These are phyloP conservation scores for Nesometra sesokonis DNA, from an alignment of 35 echinoderm and acorn worm genomes.

Conservation along the genomic window DNA sequence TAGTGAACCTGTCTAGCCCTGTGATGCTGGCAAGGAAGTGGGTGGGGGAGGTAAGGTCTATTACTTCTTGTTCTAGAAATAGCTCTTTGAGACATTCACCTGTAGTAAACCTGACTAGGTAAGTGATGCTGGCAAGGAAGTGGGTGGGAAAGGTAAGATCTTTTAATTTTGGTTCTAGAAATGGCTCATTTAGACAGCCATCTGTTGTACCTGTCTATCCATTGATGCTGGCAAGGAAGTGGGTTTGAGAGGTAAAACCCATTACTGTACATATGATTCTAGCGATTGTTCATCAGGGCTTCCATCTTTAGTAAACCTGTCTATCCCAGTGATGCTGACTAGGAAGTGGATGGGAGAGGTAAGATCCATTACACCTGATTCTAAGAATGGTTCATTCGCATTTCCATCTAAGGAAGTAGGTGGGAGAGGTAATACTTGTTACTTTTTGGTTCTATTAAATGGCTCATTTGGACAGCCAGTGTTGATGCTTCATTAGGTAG, in stretches of 20 bases:
- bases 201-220: constrained; percentile 36
- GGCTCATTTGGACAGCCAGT: too few species aligned
- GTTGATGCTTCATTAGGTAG: too few species aligned
- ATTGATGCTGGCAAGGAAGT: constrained; percentile 62
- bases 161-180: not conserved
- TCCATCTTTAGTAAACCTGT: constrained; percentile 12
- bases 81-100: not conserved
- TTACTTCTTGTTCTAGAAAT: not conserved
- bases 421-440: constrained; percentile 82
- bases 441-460: too few species aligned
- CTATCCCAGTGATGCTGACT: constrained; percentile 50
- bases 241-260: too few species aligned
- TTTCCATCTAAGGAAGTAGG: too few species aligned
- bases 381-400: not conserved
- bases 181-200: not conserved
- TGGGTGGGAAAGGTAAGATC: constrained; percentile 63
- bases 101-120: constrained; percentile 25
- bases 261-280: too few species aligned
- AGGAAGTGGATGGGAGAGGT: constrained; percentile 83
- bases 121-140: constrained; percentile 59
- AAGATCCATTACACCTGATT: not conserved
- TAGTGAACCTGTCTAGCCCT: constrained; percentile 36
- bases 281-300: too few species aligned
- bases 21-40: constrained; percentile 68
- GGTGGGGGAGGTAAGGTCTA: constrained; percentile 51